Evolutionary conservation across 2,888 invertebrate genomes (phyloP).

Genomic region (Cheiracanthium punctorium): DNA sequence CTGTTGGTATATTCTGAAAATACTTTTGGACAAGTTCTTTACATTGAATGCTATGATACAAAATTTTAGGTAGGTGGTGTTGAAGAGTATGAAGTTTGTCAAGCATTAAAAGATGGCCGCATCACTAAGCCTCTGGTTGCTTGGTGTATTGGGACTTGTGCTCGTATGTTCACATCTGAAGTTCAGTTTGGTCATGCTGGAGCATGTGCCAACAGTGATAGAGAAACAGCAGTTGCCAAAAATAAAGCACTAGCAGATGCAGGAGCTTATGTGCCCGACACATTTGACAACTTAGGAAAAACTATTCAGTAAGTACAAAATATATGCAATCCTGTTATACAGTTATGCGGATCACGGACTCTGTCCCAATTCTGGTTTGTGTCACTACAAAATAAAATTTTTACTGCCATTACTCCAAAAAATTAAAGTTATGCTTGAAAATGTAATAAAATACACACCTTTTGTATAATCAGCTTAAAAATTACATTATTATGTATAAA

Average conservation of each 20-base stretch:
- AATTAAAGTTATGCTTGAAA: too few relatives aligned
- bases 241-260: slow-evolving; percentile 87
- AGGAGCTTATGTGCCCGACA: slow-evolving; percentile 93
- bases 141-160: slow-evolving; percentile 96
- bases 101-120: slow-evolving; percentile 85
- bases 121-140: slow-evolving; percentile 96
- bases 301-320: slow-evolving; percentile 80
- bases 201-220: slow-evolving; percentile 94
- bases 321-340: too few relatives aligned
- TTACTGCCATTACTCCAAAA: too few relatives aligned
- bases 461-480: too few relatives aligned
- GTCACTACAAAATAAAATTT: too few relatives aligned
- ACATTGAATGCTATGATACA: too few relatives aligned
- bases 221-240: slow-evolving; percentile 95
- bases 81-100: slow-evolving; percentile 97
- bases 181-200: slow-evolving; percentile 99
- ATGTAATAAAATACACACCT: too few relatives aligned
- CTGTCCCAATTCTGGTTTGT: too few relatives aligned
- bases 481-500: too few relatives aligned
- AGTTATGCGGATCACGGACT: too few relatives aligned
- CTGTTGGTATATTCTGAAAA: too few relatives aligned
- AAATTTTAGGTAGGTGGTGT: slow-evolving; percentile 87
- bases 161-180: slow-evolving; percentile 87
- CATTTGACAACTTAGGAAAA: slow-evolving; percentile 93
- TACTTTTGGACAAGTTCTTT: too few relatives aligned